Evolutionary conservation across 2,113 vertebrate species (phyloP).

Genomic region (Phalacrocorax aristotelis): DNA sequence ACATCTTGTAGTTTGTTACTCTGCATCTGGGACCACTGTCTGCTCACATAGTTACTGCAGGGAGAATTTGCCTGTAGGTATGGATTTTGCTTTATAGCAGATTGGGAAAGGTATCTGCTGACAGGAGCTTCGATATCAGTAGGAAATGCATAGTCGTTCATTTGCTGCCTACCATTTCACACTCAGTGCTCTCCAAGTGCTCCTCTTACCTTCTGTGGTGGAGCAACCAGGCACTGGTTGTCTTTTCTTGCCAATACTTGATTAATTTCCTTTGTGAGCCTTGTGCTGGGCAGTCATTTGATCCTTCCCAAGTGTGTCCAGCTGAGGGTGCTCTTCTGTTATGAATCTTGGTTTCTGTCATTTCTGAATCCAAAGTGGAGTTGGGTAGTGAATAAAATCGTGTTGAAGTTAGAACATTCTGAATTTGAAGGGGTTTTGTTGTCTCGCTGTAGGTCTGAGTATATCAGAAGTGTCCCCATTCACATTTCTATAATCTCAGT

Average conservation of each 20-base stretch:
- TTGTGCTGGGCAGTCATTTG: not conserved
- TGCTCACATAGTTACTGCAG: not conserved
- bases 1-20: not conserved
- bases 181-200: not conserved
- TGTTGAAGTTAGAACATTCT: not conserved
- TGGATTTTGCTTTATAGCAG: not conserved
- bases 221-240: not conserved
- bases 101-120: not conserved
- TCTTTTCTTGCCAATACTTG: fast-evolving
- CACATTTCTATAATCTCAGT: not conserved
- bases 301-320: slow-evolving; percentile 3
- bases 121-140: not conserved
- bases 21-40: not conserved
- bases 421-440: not conserved
- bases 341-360: not conserved
- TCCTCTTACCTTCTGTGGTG: not conserved
- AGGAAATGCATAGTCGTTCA: not conserved
- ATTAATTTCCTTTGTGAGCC: not conserved
- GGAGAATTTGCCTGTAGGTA: not conserved
- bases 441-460: not conserved
- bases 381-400: not conserved
- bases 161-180: not conserved
- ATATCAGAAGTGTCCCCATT: not conserved
- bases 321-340: slow-evolving; percentile 37
- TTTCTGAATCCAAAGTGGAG: not conserved